Percentiles rank a stretch among this genome's conserved stretches.
phyloP scores from a whole-genome alignment of 2,888 invertebrate species.

The Campaea margaritaria region DNA sequence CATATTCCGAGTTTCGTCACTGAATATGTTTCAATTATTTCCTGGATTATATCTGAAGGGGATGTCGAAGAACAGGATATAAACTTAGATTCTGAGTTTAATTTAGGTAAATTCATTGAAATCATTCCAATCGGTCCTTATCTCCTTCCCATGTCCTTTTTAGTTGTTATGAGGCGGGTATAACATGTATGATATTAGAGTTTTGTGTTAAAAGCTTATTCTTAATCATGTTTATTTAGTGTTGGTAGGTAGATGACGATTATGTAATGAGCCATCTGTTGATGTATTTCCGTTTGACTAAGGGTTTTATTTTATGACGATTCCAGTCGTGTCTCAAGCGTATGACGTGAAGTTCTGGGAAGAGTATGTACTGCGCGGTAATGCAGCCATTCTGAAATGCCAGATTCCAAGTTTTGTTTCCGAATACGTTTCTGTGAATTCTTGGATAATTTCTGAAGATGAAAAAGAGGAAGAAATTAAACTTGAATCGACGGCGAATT shows the following conservation, averaged over 20 bases:
- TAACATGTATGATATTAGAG: not conserved
- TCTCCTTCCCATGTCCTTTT: conserved; percentile 13
- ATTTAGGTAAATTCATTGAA: conserved; percentile 66
- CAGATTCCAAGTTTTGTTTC: conserved; percentile 97
- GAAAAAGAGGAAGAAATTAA: conserved; percentile 75
- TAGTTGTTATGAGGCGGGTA: not conserved
- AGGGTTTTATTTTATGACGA: conserved; percentile 33
- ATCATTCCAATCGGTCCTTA: conserved; percentile 29
- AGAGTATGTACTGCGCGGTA: conserved; percentile 95
- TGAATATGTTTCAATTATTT: conserved; percentile 94
- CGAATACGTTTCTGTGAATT: conserved; percentile 93
- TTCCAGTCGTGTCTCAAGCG: conserved; percentile 95
- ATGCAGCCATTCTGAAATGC: conserved; percentile 96
- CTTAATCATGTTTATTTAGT: too few relatives aligned
- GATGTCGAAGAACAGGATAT: conserved; percentile 85
- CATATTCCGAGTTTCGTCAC: conserved; percentile 97
- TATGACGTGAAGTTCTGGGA: conserved; percentile 97
- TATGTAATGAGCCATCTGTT: too few relatives aligned
- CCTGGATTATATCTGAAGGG: conserved; percentile 91
- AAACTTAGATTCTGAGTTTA: conserved; percentile 73
- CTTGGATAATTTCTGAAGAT: conserved; percentile 94
- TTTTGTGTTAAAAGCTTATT: not conserved
- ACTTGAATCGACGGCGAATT: conserved; percentile 62
- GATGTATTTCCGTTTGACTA: conserved; percentile 5
- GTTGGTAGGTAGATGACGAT: not conserved